These are phyloP conservation scores for Pachyuromys duprasi DNA, from an alignment of 2,797 vertebrate genomes.

Conservation along the genomic window DNA sequence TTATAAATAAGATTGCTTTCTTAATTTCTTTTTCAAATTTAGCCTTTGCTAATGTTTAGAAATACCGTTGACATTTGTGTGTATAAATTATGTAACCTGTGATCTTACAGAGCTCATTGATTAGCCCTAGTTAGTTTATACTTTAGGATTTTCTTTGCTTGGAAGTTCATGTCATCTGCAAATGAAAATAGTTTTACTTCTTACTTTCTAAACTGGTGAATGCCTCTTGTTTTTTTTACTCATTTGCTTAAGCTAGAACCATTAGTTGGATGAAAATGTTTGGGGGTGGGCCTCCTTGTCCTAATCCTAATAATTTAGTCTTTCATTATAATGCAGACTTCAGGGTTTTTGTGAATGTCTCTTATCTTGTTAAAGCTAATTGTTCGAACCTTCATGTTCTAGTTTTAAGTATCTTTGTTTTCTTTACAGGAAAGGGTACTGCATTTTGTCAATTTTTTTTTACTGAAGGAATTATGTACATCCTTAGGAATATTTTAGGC, in stretches of 20 bases:
- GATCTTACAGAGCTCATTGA: neutral
- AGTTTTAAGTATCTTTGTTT: neutral
- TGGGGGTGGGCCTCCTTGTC: neutral
- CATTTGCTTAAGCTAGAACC: neutral
- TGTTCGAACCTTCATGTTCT: neutral
- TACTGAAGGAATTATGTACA: neutral
- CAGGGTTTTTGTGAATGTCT: neutral
- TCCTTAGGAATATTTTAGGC: neutral
- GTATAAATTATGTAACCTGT: neutral
- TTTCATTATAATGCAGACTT: neutral
- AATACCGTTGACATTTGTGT: neutral
- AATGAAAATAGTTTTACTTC: neutral
- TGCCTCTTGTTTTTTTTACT: neutral
- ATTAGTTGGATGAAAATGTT: neutral
- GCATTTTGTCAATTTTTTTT: neutral
- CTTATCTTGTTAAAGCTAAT: neutral
- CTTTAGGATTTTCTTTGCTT: conserved; percentile 13
- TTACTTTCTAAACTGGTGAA: neutral
- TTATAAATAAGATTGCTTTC: neutral
- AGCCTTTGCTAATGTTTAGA: neutral
- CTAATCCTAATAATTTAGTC: neutral
- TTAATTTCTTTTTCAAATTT: neutral
- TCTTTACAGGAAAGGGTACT: neutral
- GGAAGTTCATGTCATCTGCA: conserved; percentile 14
- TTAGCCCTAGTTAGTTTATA: conserved; percentile 6